Base-by-base conservation (phyloP, 2,797 vertebrate species). In the Pangasius sanitwongsei region DNA sequence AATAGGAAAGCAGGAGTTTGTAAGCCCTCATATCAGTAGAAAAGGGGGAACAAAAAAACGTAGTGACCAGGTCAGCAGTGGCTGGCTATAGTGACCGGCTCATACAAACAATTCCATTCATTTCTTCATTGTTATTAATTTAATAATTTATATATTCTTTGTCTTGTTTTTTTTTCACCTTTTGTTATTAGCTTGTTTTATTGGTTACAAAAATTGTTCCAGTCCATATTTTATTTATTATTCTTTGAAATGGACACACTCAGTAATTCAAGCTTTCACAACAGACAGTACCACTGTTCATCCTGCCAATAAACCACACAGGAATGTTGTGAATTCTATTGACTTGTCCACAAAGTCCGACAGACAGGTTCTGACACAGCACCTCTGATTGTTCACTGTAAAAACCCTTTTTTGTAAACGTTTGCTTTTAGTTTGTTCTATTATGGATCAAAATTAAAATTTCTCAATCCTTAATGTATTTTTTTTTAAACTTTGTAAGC, bases 331-430 rank as follows among this genome's bases (percentile, higher is more conserved):
- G 57, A 28, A 65, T 65, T 44, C 37, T 61, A 48, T 31, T n/a
- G 82, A 67, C 67, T 84, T 31, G 41, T 50, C 16, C 41, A 50
- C 15, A 25, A 37, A 5, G 37, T 65, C 61, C 8, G 41, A 65
- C 25, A 65, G 61, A 83, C 61, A 41, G 61, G 82, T 84, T 25
- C 82, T 63, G 59, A 48, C 34, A 65, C 81, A 48, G 37, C 37
- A 23, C 81, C 31, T 61, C 82, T n/a, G 82, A 63, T 83, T 61
- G 55, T 82, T 82, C 57, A 41, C 0, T 3, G 11, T 18, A 16
- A 31, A 53, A 53, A 34, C 0, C 0, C 1, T 44, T 57, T 57
- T 34, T 20, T 31, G 18, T 81, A 81, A 34, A 81, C 20, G 9
- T 81, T 81, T 59, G 53, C 50, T 55, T 48, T 80, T 34, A 80